Percentiles rank a stretch among this genome's conserved stretches.
Conservation (phyloP, 2,113 vertebrate species). For the Macquaria ambigua region DNA sequence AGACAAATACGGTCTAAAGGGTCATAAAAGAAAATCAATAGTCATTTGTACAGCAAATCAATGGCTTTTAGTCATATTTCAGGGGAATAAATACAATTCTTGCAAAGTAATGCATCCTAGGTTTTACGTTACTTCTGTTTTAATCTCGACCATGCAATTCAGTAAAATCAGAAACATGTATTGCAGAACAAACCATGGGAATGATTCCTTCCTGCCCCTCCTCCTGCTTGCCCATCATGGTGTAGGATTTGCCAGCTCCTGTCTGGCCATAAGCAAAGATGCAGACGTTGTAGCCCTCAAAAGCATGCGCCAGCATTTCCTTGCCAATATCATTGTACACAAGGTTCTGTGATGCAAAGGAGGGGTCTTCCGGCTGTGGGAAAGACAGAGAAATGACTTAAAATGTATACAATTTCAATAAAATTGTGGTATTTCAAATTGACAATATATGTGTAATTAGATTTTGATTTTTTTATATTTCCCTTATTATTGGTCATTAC, state of each 20-base stretch:
- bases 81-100: background rate
- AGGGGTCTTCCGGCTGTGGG: conserved; percentile 91
- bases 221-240: conserved; percentile 99
- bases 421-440: background rate
- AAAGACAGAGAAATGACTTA: conserved; percentile 11
- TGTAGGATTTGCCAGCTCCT: conserved; percentile 98
- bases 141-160: too few relatives aligned
- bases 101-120: background rate
- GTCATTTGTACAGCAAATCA: background rate
- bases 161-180: too few relatives aligned
- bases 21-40: background rate
- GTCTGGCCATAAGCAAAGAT: conserved; percentile 99
- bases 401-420: conserved; percentile 3
- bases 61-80: background rate
- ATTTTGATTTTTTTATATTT: background rate
- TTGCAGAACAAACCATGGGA: conserved; percentile 88
- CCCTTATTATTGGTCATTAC: background rate
- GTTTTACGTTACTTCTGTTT: background rate
- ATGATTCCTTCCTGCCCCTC: conserved; percentile 99
- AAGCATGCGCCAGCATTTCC: conserved; percentile 97
- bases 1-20: background rate
- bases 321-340: conserved; percentile 99
- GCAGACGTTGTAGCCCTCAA: conserved; percentile 98
- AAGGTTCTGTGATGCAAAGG: conserved; percentile 94
- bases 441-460: background rate